These are phyloP conservation scores for Saccopteryx leptura DNA, from an alignment of 2,113 vertebrate genomes.

Conservation along the genomic window DNA sequence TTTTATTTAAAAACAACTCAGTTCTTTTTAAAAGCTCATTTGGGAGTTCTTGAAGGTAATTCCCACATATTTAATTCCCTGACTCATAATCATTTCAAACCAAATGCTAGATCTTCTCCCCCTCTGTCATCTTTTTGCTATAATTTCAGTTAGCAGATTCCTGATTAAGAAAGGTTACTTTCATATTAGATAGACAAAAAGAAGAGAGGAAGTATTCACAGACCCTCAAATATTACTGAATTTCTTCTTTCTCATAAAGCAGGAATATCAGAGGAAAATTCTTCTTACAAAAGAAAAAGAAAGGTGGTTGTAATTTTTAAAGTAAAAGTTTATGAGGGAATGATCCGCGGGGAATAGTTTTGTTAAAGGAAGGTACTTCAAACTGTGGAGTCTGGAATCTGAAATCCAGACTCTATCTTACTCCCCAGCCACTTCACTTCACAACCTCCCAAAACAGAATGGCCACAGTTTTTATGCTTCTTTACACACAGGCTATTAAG, in stretches of 20 bases:
- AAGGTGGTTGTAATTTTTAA: background rate
- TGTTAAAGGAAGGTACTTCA: background rate
- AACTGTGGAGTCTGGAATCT: background rate
- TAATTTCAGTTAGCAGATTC: background rate
- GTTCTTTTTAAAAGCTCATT: slow-evolving; percentile 17
- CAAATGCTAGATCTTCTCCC: background rate
- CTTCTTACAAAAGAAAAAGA: background rate
- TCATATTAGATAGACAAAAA: background rate
- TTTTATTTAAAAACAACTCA: slow-evolving; percentile 18
- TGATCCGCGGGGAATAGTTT: background rate
- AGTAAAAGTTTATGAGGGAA: background rate
- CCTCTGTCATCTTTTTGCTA: background rate
- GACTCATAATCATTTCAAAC: slow-evolving; percentile 4
- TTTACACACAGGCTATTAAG: background rate
- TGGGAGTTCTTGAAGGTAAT: background rate
- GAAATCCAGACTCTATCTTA: background rate
- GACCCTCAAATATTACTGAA: background rate
- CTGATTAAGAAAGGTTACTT: background rate
- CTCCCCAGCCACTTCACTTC: background rate
- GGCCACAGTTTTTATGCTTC: background rate
- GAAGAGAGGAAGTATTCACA: background rate
- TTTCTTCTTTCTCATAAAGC: slow-evolving; percentile 2
- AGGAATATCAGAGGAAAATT: background rate
- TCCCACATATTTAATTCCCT: background rate
- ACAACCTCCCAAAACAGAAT: background rate